Base-by-base conservation (phyloP, 1,140 invertebrate species). In the Dreissena rostriformis region DNA sequence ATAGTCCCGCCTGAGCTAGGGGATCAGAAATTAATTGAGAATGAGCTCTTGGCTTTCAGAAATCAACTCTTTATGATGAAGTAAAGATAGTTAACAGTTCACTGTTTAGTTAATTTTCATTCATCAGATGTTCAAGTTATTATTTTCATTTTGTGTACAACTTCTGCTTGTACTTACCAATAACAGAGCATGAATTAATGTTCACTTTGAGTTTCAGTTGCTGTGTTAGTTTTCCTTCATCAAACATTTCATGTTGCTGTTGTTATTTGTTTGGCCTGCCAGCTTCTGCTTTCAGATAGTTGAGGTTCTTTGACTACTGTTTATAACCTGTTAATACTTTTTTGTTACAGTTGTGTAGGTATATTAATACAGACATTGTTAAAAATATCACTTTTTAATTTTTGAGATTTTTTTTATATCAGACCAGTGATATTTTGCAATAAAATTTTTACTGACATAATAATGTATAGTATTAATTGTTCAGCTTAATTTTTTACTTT, bases 1-100 rank as follows among this genome's bases (percentile, higher is more conserved):
- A 26, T 55, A 24, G 52, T 22, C n/a, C 52, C 17, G 52, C 72
- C 39, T 14, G 52, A 52, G 15, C 17, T 74, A 24, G 72, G 72
- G 17, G 57, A 29, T 49, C 22, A 49, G 52, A 53, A 17, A 10
- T 19, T 57, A 7, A 15, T 74, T 14, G 17, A 74, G 14, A 11
- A 26, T 49, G 14, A 53, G n/a, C 14, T 74, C 15, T 26, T 57
- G 12, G 72, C 14, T 53, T 74, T 74, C 72, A 74, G 53, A 57
- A 12, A 26, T 24, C 72, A 74, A 28, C 19, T 74, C n/a, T 74
- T 55, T 74, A 53, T 74, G 53, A 55, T 55, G 49, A 74, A 74
- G 73, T 75, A n/a, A n/a, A 17, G 14, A 53, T 74, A 75, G 49
- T 17, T 28, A 73, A 49, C 49, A 73, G 49, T n/a, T n/a, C n/a